Evolutionary conservation across 2,113 vertebrate species (phyloP), one percentile per base, ranked within the genome.

Genomic region (Hyaena hyaena): DNA sequence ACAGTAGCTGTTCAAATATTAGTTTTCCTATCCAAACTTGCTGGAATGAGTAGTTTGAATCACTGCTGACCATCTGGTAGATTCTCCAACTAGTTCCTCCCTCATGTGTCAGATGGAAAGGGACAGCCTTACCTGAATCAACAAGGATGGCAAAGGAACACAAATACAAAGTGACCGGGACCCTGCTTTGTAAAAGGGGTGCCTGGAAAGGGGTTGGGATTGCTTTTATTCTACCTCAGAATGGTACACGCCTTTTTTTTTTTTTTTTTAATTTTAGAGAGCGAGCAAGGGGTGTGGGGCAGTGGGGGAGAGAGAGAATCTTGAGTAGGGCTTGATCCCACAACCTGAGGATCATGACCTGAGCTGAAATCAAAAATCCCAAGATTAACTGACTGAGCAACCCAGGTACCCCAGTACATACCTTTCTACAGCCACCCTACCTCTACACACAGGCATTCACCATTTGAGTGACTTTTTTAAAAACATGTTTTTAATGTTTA

Each of bases 1-100:
- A 77, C 87, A 16, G 73, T 14, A 85, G 55, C 65, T 81, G 91
- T 95, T 85, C 43, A 97, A 89, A 94, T 83, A 92, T 73, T 94
- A 85, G 79, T 74, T 89, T 71, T 91, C 74, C 68, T 53, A 82
- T 45, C 33, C 63, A 81, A 63, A 61, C 28, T n/a, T 16, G 10
- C 45, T 53, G 53, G 26, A 73, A 66, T 55, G 55, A 2, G 24
- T 45, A 10, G 10, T 77, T 79, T 73, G 11, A 4, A 10, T 83
- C 11, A 66, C 19, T 74, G 79, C 48, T 79, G 26, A 83, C 68
- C 83, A 83, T 31, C 28, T 73, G 48, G 31, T 55, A 39, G 48
- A 63, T 71, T 66, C n/a, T 48, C 80, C 73, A 71, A 12, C 8
- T 83, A 12, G 61, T 81, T 45, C 58, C 26, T 61, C 39, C 71